Evolutionary conservation across 2,797 vertebrate genomes (phyloP).

Genomic region (Danio kyathit): DNA sequence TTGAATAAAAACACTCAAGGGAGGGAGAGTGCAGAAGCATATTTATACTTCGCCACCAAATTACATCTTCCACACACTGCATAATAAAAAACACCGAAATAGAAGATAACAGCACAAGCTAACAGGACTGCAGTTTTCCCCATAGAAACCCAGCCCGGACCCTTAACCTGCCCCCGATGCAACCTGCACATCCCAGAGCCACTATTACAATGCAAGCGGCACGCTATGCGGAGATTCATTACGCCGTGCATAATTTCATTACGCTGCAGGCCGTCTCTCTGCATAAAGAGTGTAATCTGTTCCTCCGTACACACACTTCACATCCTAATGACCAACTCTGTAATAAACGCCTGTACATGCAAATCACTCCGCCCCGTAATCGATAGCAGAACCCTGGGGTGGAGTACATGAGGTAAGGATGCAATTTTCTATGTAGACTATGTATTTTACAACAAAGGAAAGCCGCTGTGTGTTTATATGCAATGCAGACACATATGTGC

Average conservation of each 20-base stretch:
- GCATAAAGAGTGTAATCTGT: constrained; percentile 70
- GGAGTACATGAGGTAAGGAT: constrained; percentile 12
- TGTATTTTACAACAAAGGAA: constrained; percentile 20
- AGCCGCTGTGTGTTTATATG: background rate
- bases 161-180: constrained; percentile 28
- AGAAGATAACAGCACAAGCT: constrained; percentile 23
- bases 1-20: background rate
- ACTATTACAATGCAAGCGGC: constrained; percentile 40
- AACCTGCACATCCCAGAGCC: constrained; percentile 27
- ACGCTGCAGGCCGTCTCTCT: constrained; percentile 69
- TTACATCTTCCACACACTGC: background rate
- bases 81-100: constrained; percentile 9
- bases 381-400: constrained; percentile 55
- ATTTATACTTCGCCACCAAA: constrained; percentile 19
- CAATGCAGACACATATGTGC: background rate
- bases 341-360: constrained; percentile 56
- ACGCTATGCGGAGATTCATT: constrained; percentile 64
- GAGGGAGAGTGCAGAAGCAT: background rate
- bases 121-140: background rate
- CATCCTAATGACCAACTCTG: constrained; percentile 59
- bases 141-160: constrained; percentile 18
- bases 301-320: constrained; percentile 57
- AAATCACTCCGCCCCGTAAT: constrained; percentile 62
- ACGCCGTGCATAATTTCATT: constrained; percentile 77
- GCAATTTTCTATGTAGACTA: constrained; percentile 25